Evolutionary conservation across 1,140 invertebrate species (phyloP).

Genomic region (Cydia splendana): DNA sequence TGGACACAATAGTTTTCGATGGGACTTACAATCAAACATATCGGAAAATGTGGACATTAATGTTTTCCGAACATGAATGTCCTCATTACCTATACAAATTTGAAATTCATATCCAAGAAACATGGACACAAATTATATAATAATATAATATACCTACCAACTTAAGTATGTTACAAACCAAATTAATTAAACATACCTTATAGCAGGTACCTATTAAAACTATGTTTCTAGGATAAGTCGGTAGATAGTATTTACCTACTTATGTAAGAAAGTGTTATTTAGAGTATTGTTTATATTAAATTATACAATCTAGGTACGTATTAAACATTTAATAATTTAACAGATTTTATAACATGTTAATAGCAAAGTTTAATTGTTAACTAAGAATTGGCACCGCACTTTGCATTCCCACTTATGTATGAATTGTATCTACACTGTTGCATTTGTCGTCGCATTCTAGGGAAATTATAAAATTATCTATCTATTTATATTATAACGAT

Average conservation of each 20-base stretch:
- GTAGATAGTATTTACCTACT: slow-evolving; percentile 20
- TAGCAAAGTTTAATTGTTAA: slow-evolving; percentile 45
- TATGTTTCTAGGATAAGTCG: slow-evolving; percentile 26
- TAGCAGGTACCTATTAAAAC: background rate
- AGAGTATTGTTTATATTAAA: slow-evolving; percentile 15
- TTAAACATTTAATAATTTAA: slow-evolving; percentile 4
- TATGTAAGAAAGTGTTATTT: slow-evolving; percentile 12
- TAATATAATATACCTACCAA: background rate
- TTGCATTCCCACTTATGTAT: slow-evolving; percentile 57
- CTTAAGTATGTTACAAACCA: background rate
- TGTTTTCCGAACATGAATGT: background rate
- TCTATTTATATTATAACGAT: slow-evolving; percentile 46
- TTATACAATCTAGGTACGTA: slow-evolving; percentile 7
- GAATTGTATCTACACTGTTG: slow-evolving; percentile 62
- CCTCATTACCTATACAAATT: background rate
- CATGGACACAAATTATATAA: background rate
- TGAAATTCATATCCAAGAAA: background rate
- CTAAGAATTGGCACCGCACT: slow-evolving; percentile 62
- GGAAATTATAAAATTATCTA: slow-evolving; percentile 47
- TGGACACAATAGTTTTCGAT: too few relatives aligned
- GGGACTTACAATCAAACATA: too few relatives aligned
- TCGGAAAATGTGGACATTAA: background rate
- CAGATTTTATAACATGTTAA: slow-evolving; percentile 40
- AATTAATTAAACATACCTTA: background rate
- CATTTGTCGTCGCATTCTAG: slow-evolving; percentile 65